phyloP scores from a whole-genome alignment of 1,140 invertebrate species.

The Drosophila kohkoa region DNA sequence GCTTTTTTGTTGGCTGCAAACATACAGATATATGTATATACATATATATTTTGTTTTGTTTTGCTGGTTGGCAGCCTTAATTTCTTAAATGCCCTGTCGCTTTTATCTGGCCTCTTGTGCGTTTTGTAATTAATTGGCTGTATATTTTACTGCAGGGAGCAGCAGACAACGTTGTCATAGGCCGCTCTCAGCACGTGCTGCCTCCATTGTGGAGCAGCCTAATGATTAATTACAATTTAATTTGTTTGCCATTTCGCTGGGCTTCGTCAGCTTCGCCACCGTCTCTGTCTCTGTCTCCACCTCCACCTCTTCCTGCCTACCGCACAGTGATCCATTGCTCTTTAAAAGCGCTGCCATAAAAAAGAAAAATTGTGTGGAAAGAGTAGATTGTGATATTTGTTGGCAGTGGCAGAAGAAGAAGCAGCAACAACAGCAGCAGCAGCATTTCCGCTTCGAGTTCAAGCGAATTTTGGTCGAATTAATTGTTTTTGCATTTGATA shows the following conservation, averaged over 20 bases:
- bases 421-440: neutral
- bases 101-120: slow-evolving; percentile 75
- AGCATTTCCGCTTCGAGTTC: slow-evolving; percentile 26
- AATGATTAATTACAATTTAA: slow-evolving; percentile 83
- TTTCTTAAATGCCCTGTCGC: slow-evolving; percentile 58
- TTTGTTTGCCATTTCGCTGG: slow-evolving; percentile 71
- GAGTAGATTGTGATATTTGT: slow-evolving; percentile 6
- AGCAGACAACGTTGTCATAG: slow-evolving; percentile 62
- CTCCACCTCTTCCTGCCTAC: neutral
- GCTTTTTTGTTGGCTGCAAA: slow-evolving; percentile 6
- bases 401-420: slow-evolving; percentile 10
- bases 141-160: slow-evolving; percentile 58
- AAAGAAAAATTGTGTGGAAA: neutral
- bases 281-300: neutral
- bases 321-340: slow-evolving; percentile 11
- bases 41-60: slow-evolving; percentile 19
- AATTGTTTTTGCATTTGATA: slow-evolving; percentile 71
- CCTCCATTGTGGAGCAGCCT: slow-evolving; percentile 38
- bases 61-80: slow-evolving; percentile 35
- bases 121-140: slow-evolving; percentile 76
- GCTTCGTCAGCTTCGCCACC: slow-evolving; percentile 1
- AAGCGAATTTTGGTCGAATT: slow-evolving; percentile 52
- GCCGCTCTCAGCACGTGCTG: slow-evolving; percentile 67
- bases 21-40: neutral
- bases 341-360: slow-evolving; percentile 9